Percentiles rank a stretch among this genome's conserved stretches.
Evolutionary conservation across 2,797 vertebrate species (phyloP).

Genomic region (Ceryle rudis): DNA sequence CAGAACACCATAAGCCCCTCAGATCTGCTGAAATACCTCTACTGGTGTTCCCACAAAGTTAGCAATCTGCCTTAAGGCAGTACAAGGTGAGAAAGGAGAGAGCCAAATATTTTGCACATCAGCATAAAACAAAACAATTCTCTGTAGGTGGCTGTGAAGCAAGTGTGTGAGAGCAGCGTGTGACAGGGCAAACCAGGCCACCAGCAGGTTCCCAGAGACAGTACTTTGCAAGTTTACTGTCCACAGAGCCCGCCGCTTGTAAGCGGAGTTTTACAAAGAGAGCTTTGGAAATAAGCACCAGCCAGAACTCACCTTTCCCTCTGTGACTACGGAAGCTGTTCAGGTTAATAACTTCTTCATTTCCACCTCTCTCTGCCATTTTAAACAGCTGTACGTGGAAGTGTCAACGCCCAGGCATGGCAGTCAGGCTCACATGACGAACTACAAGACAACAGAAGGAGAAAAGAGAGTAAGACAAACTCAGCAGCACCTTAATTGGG

Average conservation of each 20-base stretch:
- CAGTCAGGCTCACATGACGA: slow-evolving; percentile 2
- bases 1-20: not conserved
- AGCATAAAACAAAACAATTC: not conserved
- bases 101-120: slow-evolving; percentile 2
- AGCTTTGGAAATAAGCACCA: not conserved
- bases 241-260: not conserved
- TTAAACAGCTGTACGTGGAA: slow-evolving; percentile 65
- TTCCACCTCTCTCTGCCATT: slow-evolving; percentile 90
- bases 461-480: not conserved
- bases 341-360: slow-evolving; percentile 90
- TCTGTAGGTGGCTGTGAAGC: slow-evolving; percentile 25
- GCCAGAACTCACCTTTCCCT: slow-evolving; percentile 82
- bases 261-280: not conserved
- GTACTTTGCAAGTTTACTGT: not conserved
- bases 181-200: not conserved
- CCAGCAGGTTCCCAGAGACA: not conserved
- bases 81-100: not conserved
- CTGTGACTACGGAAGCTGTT: slow-evolving; percentile 88
- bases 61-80: not conserved
- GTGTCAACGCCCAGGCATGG: slow-evolving; percentile 58
- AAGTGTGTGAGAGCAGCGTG: not conserved
- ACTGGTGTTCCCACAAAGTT: not conserved
- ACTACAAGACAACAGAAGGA: slow-evolving; percentile 48
- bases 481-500: fast-evolving
- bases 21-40: not conserved